phyloP scores from a whole-genome alignment of 2,888 invertebrate species.

The Conchocele bisecta region DNA sequence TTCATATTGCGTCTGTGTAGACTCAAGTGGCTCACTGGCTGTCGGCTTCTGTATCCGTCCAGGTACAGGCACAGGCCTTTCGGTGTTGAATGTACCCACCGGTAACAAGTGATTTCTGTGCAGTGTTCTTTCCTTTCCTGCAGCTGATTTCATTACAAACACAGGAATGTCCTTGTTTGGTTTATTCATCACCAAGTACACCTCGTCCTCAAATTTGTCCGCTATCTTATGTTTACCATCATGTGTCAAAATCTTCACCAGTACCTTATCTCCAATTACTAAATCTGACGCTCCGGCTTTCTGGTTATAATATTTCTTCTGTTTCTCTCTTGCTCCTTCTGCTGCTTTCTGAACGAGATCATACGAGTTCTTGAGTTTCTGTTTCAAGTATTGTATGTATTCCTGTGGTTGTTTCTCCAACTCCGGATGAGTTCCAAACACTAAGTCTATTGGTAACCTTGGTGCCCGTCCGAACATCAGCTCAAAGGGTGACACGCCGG shows the following conservation, averaged over 20 bases:
- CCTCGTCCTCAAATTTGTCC: not conserved
- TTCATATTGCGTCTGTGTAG: too few species aligned
- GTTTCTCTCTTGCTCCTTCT: not conserved
- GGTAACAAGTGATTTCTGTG: too few species aligned
- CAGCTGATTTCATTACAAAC: not conserved
- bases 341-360: not conserved
- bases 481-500: too few species aligned
- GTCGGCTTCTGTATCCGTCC: too few species aligned
- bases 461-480: too few species aligned
- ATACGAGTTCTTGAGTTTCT: not conserved
- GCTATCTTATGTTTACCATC: not conserved
- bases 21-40: too few species aligned
- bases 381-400: not conserved
- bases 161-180: not conserved
- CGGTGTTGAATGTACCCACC: too few species aligned
- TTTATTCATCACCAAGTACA: not conserved
- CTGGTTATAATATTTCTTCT: not conserved
- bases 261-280: not conserved
- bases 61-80: too few species aligned
- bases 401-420: not conserved
- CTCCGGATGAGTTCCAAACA: not conserved
- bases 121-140: not conserved
- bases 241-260: not conserved
- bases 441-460: not conserved
- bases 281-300: not conserved